phyloP scores from a whole-genome alignment of 2,888 invertebrate species.

The Lysandra bellargus region DNA sequence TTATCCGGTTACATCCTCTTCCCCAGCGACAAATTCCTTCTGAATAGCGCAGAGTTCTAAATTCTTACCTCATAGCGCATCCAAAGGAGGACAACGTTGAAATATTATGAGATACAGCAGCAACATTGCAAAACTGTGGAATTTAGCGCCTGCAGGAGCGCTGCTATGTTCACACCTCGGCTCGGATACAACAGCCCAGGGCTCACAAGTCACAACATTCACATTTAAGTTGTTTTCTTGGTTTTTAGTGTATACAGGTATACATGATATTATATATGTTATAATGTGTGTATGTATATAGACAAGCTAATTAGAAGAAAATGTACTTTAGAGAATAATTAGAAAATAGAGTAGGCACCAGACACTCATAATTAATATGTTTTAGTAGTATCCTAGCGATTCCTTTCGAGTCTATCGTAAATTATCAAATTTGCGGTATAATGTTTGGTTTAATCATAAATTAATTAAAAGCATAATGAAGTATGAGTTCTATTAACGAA shows the following conservation, averaged over 20 bases:
- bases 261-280: too few species aligned
- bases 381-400: background rate
- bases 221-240: background rate
- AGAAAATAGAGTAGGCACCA: background rate
- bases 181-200: background rate
- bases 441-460: background rate
- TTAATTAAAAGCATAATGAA: slow-evolving; percentile 11
- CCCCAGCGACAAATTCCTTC: background rate
- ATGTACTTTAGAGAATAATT: background rate
- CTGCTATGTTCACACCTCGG: slow-evolving; percentile 9
- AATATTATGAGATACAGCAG: slow-evolving; percentile 28
- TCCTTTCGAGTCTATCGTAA: background rate
- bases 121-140: slow-evolving; percentile 2
- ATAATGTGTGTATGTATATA: background rate
- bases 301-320: background rate
- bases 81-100: slow-evolving; percentile 7
- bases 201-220: background rate
- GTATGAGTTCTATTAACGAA: slow-evolving; percentile 22
- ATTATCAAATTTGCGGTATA: background rate
- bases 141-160: slow-evolving; percentile 6
- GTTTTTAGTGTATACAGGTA: background rate
- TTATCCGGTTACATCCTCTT: background rate
- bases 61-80: background rate
- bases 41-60: background rate
- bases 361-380: background rate